phyloP scores from a whole-genome alignment of 2,888 invertebrate species.

The Cantharis rustica region DNA sequence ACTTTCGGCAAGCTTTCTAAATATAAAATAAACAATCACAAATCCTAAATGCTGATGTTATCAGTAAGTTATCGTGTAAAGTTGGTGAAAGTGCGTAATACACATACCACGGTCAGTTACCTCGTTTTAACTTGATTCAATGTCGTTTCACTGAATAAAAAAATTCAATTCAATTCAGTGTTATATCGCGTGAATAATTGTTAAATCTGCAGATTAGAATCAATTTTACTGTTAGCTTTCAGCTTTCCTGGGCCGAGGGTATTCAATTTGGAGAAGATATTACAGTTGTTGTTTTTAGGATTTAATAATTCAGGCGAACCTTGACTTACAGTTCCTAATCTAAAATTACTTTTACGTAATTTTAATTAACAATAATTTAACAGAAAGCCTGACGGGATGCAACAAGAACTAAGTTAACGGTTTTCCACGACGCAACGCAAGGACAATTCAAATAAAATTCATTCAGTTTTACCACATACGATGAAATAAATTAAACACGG shows the following conservation, averaged over 20 bases:
- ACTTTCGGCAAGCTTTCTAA: constrained; percentile 1
- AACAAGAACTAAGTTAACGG: neutral
- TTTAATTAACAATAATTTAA: neutral
- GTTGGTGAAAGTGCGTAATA: constrained; percentile 26
- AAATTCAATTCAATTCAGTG: neutral
- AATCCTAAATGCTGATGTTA: neutral
- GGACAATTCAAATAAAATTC: neutral
- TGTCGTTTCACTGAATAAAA: neutral
- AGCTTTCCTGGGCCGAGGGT: neutral
- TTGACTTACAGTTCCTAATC: neutral
- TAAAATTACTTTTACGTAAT: neutral
- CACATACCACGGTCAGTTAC: constrained; percentile 28
- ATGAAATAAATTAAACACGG: too few species aligned
- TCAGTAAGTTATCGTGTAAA: constrained; percentile 10
- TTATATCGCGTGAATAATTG: neutral
- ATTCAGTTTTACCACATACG: too few species aligned
- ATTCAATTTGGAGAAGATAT: neutral
- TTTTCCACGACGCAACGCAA: neutral
- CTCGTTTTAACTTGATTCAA: constrained; percentile 10
- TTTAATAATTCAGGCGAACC: neutral
- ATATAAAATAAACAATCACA: neutral
- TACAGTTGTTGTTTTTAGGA: too few species aligned
- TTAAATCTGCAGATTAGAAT: neutral
- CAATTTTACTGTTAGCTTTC: neutral
- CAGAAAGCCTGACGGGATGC: neutral